Evolutionary conservation across 2,113 vertebrate genomes (phyloP).

Genomic region (Eulemur macaco): DNA sequence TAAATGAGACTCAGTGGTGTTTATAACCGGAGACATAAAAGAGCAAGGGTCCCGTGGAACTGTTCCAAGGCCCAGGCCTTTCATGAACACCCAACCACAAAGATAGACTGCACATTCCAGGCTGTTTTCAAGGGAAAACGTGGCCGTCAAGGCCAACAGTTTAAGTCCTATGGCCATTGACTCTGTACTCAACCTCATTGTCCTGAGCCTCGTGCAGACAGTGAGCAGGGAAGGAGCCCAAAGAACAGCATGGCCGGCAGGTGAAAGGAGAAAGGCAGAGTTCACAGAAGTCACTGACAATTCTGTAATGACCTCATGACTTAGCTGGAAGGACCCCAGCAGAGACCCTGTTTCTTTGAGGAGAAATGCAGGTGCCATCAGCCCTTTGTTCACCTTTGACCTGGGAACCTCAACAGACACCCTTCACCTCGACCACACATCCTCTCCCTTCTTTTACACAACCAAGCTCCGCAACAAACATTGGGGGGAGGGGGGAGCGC

Average conservation of each 20-base stretch:
- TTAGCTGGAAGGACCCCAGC: background rate
- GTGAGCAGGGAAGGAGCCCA: background rate
- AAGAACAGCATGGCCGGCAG: background rate
- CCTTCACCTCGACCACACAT: background rate
- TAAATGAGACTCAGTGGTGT: background rate
- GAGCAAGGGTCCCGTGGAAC: background rate
- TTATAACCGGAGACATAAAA: background rate
- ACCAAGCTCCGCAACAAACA: background rate
- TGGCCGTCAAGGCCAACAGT: background rate
- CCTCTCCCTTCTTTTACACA: background rate
- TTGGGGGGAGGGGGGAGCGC: rapidly evolving
- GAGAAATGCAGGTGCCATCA: background rate
- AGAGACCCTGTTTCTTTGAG: background rate
- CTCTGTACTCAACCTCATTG: background rate
- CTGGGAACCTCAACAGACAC: background rate
- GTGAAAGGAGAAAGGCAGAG: background rate
- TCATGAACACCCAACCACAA: background rate
- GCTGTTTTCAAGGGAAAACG: background rate
- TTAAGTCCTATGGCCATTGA: background rate
- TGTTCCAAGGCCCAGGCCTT: too few species aligned
- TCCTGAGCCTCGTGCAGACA: background rate
- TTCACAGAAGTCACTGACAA: background rate
- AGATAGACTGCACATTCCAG: background rate
- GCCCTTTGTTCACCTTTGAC: background rate
- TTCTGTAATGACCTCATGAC: background rate